Evolutionary conservation across 35 echinoderm and acorn worm genomes (phyloP).

Genomic region (Stichopus chloronotus): DNA sequence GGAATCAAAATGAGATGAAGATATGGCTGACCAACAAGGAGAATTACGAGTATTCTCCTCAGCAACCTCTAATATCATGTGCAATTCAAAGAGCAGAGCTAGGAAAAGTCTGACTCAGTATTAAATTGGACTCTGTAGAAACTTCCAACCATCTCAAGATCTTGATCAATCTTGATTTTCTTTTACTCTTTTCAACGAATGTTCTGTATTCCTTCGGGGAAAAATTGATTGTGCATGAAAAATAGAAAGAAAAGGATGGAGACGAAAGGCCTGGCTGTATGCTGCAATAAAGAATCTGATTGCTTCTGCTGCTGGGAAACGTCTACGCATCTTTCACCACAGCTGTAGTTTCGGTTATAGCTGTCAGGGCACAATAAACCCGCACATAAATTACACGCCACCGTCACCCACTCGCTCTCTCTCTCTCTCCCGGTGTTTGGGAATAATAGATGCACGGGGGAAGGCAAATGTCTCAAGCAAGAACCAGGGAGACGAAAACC

Average conservation of each 20-base stretch:
- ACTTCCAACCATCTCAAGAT: not conserved
- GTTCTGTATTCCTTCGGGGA: conserved; percentile 33
- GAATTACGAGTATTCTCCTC: not conserved
- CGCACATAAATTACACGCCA: conserved; percentile 40
- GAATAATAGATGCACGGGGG: conserved; percentile 40
- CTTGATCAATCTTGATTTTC: not conserved
- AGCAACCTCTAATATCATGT: not conserved
- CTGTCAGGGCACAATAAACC: conserved; percentile 32
- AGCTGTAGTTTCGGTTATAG: conserved; percentile 19
- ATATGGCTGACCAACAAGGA: not conserved
- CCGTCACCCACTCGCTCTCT: not conserved
- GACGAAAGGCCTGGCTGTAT: not conserved
- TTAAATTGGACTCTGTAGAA: not conserved
- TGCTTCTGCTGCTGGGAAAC: not conserved
- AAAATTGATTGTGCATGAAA: conserved; percentile 45
- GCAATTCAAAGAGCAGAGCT: not conserved
- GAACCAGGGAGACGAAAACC: not conserved
- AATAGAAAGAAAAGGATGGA: not conserved
- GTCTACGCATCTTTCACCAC: conserved; percentile 38
- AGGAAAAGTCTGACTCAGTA: not conserved
- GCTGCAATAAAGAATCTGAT: conserved; percentile 40
- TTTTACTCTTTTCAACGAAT: conserved; percentile 2
- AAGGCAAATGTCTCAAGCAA: not conserved
- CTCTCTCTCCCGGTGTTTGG: not conserved
- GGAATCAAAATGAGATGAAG: not conserved